phyloP scores from a whole-genome alignment of 2,797 vertebrate genomes.

The Enteromius fasciolatus region DNA sequence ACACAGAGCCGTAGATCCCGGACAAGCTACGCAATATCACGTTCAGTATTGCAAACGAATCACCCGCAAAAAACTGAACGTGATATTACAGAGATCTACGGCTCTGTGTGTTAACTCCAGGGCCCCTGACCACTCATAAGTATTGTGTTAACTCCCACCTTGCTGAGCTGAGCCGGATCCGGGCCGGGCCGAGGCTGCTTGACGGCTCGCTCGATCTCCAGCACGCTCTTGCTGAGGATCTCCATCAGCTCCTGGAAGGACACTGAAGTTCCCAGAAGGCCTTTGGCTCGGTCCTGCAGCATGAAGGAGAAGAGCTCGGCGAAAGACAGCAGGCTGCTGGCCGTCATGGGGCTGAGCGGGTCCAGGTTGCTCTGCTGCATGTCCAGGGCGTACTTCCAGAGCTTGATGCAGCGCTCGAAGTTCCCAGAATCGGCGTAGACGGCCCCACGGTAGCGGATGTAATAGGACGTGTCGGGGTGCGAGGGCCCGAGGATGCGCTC shows the following conservation, averaged over 20 bases:
- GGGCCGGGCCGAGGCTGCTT: conserved; percentile 83
- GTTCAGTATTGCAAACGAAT: no score
- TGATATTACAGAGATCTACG: no score
- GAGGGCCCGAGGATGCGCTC: conserved; percentile 96
- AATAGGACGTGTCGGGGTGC: conserved; percentile 98
- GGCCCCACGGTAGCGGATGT: conserved; percentile 95
- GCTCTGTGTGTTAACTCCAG: no score
- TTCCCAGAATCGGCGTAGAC: conserved; percentile 98
- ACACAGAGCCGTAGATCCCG: no score
- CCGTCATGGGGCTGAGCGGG: conserved; percentile 96
- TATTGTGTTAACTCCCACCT: no score
- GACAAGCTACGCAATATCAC: no score
- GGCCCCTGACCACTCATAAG: no score
- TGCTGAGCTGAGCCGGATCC: conserved; percentile 93
- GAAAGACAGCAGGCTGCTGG: conserved; percentile 95
- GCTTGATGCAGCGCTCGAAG: conserved; percentile 96
- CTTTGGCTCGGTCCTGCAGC: conserved; percentile 97
- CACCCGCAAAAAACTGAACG: no score
- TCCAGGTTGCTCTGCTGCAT: conserved; percentile 98
- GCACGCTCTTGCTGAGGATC: conserved; percentile 94
- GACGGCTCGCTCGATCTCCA: conserved; percentile 95
- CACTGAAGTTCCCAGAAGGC: conserved; percentile 92
- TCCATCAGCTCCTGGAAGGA: conserved; percentile 98
- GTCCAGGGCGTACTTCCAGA: conserved; percentile 98
- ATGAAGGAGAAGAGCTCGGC: conserved; percentile 99